These are phyloP conservation scores for Torymus texanus DNA, from an alignment of 2,888 invertebrate species.

Conservation along the genomic window DNA sequence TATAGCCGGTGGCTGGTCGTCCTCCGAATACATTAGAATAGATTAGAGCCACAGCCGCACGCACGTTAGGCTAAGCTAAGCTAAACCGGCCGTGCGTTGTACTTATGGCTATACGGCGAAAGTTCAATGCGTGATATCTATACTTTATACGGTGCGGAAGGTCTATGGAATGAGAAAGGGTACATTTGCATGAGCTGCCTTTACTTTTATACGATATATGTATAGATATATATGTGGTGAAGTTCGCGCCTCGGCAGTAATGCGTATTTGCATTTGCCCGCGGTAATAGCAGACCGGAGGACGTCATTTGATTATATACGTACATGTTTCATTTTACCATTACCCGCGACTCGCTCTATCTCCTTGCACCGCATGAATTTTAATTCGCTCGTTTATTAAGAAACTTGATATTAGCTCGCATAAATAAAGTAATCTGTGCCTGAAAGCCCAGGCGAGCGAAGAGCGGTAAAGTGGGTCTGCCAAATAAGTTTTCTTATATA, in stretches of 20 bases:
- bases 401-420: background rate
- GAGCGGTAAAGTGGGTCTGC: no score
- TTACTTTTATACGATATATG: constrained; percentile 14
- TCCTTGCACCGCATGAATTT: background rate
- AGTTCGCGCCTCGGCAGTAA: background rate
- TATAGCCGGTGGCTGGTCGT: constrained; percentile 4
- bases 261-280: constrained; percentile 16
- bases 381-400: background rate
- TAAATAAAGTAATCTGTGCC: no score
- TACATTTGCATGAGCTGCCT: constrained; percentile 39
- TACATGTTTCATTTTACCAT: background rate
- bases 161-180: no score
- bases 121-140: constrained; percentile 32
- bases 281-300: no score
- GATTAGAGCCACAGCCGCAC: constrained; percentile 1
- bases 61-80: no score
- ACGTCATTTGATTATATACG: constrained; percentile 34
- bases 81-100: background rate
- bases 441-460: no score
- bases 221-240: background rate
- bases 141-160: background rate
- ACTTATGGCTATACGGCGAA: background rate
- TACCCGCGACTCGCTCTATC: no score
- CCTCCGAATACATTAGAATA: constrained; percentile 49
- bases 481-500: no score